Conservation (phyloP, 1,140 invertebrate species). For the Aphidius gifuensis region DNA sequence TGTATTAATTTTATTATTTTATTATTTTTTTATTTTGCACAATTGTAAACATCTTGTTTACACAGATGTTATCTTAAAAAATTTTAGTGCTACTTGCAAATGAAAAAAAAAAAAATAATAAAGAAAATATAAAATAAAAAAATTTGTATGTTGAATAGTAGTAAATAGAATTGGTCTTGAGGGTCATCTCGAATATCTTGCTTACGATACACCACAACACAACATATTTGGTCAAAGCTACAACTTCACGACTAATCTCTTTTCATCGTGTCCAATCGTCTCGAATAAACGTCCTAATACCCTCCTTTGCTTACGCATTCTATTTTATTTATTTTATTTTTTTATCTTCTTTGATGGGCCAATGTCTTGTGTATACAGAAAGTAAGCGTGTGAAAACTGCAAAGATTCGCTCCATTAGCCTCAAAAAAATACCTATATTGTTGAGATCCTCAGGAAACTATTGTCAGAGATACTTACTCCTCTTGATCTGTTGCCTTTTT, state of each 20-base stretch:
- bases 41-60: conserved; percentile 31
- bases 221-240: conserved; percentile 6
- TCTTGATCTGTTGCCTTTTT: conserved; percentile 12
- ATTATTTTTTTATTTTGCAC: background rate
- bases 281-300: conserved; percentile 20
- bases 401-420: conserved; percentile 37
- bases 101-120: no score
- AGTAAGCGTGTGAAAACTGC: conserved; percentile 37
- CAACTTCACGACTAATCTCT: conserved; percentile 17
- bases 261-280: conserved; percentile 19
- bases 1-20: no score
- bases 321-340: conserved; percentile 5
- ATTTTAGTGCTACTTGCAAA: conserved; percentile 26
- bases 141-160: no score
- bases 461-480: conserved; percentile 29
- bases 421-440: conserved; percentile 33
- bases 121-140: no score
- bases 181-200: no score
- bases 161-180: no score
- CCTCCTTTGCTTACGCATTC: conserved; percentile 19
- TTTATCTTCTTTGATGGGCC: background rate
- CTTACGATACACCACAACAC: conserved; percentile 18
- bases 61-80: conserved; percentile 30
- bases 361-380: conserved; percentile 6
- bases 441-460: conserved; percentile 19